These are phyloP conservation scores for Drosophila birchii DNA, from an alignment of 2,888 invertebrate species.

Conservation along the genomic window DNA sequence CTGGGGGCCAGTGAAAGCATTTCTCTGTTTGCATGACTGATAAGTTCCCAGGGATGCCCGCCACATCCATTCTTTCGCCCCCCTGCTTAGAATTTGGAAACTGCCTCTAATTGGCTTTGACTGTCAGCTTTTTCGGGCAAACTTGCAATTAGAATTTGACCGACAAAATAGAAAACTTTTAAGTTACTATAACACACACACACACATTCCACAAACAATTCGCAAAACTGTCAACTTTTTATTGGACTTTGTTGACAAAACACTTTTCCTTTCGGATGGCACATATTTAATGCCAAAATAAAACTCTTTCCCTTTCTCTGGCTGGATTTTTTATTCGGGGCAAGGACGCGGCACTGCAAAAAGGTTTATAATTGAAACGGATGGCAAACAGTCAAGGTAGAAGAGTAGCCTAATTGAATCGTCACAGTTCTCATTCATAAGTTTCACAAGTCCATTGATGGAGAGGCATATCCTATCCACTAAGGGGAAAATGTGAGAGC, in stretches of 20 bases:
- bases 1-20: slow-evolving; percentile 67
- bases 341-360: slow-evolving; percentile 67
- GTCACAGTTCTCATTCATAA: slow-evolving; percentile 33
- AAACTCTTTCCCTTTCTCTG: slow-evolving; percentile 21
- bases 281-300: slow-evolving; percentile 67
- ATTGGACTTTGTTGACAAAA: slow-evolving; percentile 14
- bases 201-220: slow-evolving; percentile 5
- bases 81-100: slow-evolving; percentile 18
- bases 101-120: slow-evolving; percentile 45
- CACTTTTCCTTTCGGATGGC: slow-evolving; percentile 31
- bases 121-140: slow-evolving; percentile 23
- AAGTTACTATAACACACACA: neutral
- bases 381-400: slow-evolving; percentile 50
- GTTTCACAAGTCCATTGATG: slow-evolving; percentile 23
- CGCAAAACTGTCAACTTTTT: slow-evolving; percentile 31
- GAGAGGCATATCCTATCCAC: neutral
- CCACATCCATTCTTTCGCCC: neutral
- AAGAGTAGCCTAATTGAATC: slow-evolving; percentile 26
- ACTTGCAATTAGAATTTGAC: slow-evolving; percentile 35
- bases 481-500: neutral
- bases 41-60: slow-evolving; percentile 54
- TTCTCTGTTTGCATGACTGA: slow-evolving; percentile 79
- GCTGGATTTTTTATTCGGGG: slow-evolving; percentile 12
- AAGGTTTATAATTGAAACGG: slow-evolving; percentile 77
- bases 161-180: slow-evolving; percentile 18